Percentiles rank a stretch among this genome's conserved stretches.
phyloP scores from a whole-genome alignment of 2,113 vertebrate genomes.

The Alexandromys fortis region DNA sequence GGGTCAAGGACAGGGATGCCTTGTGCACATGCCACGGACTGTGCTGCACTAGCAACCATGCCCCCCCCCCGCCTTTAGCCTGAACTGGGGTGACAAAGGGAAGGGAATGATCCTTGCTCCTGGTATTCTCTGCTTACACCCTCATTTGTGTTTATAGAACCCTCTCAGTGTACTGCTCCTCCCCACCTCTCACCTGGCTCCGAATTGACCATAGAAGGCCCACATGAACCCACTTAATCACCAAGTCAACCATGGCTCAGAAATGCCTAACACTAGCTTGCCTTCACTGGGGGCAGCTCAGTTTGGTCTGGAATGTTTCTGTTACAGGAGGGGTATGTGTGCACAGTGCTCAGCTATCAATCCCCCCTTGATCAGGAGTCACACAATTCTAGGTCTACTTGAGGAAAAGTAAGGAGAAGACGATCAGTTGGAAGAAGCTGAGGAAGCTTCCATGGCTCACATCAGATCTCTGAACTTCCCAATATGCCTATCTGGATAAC shows the following conservation, averaged over 20 bases:
- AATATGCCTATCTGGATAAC: accelerated
- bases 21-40: too few species aligned
- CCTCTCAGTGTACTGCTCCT: neutral
- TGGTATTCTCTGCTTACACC: neutral
- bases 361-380: neutral
- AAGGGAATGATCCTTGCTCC: neutral
- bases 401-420: too few species aligned
- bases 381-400: too few species aligned
- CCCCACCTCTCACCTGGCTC: neutral
- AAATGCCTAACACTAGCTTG: neutral
- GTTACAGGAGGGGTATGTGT: neutral
- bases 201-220: neutral
- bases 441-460: neutral
- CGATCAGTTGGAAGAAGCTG: neutral
- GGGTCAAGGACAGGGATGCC: accelerated
- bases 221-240: neutral
- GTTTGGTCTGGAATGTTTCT: neutral
- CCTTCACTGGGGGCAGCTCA: neutral
- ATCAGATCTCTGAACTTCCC: neutral
- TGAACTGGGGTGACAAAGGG: neutral
- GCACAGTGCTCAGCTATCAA: too few species aligned
- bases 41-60: accelerated
- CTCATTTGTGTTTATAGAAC: neutral
- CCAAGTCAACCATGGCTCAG: neutral
- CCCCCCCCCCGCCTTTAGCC: too few species aligned